phyloP scores from a whole-genome alignment of 35 echinoderm and acorn worm genomes.

The Stichopus chloronotus region DNA sequence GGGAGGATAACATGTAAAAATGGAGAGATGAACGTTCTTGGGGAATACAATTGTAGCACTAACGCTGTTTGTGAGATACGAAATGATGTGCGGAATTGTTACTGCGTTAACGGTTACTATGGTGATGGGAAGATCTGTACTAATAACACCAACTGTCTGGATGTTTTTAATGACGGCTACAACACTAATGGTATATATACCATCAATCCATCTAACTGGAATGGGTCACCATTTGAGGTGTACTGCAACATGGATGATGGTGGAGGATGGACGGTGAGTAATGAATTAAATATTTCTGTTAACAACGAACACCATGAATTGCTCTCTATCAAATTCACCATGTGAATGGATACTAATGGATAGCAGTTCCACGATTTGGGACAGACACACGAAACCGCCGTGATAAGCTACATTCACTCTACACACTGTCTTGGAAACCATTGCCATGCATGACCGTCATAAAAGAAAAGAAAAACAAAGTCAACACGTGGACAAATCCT shows the following conservation, averaged over 20 bases:
- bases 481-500: too few species aligned
- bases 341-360: background rate
- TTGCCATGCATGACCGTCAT: too few species aligned
- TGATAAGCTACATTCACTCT: too few species aligned
- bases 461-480: too few species aligned
- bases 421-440: too few species aligned
- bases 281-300: background rate
- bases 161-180: background rate
- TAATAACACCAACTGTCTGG: background rate
- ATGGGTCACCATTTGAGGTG: background rate
- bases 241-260: background rate
- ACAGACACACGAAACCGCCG: too few species aligned
- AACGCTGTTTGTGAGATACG: background rate
- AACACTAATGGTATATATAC: background rate
- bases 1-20: background rate
- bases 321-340: background rate
- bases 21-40: background rate
- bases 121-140: background rate
- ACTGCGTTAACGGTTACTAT: background rate
- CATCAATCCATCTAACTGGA: background rate
- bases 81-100: background rate
- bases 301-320: background rate
- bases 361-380: too few species aligned
- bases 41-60: background rate
- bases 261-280: constrained; percentile 4